phyloP scores from a whole-genome alignment of 2,113 vertebrate genomes.

The Bos javanicus region DNA sequence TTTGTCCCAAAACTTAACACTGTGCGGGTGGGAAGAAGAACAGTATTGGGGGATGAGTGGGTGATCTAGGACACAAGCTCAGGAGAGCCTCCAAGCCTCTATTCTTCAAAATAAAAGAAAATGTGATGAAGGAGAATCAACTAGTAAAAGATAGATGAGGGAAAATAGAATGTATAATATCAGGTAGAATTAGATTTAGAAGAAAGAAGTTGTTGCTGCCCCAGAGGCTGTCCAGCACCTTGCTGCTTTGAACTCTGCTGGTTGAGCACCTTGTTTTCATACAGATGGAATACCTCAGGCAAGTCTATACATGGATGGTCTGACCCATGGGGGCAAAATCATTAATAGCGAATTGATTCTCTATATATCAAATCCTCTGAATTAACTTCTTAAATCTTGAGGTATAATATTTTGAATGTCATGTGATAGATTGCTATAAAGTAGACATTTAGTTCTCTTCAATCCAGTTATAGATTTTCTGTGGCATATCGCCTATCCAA shows the following conservation, averaged over 20 bases:
- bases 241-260: not conserved
- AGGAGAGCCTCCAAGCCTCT: not conserved
- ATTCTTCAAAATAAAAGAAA: not conserved
- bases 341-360: not conserved
- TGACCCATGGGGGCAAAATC: not conserved
- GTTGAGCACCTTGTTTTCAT: not conserved
- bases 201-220: not conserved
- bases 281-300: not conserved
- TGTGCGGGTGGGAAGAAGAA: not conserved
- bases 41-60: rapidly evolving
- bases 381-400: not conserved
- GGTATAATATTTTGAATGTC: not conserved
- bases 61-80: not conserved
- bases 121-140: not conserved
- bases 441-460: not conserved
- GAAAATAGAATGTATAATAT: not conserved
- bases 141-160: not conserved
- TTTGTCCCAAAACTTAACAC: not conserved
- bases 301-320: not conserved
- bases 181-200: not conserved
- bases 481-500: not conserved
- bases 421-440: not conserved
- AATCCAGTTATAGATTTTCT: not conserved
- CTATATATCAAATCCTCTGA: not conserved
- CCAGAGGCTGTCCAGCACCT: not conserved